Conservation (phyloP, 2,888 invertebrate genomes). For the Cephus spinipes region DNA sequence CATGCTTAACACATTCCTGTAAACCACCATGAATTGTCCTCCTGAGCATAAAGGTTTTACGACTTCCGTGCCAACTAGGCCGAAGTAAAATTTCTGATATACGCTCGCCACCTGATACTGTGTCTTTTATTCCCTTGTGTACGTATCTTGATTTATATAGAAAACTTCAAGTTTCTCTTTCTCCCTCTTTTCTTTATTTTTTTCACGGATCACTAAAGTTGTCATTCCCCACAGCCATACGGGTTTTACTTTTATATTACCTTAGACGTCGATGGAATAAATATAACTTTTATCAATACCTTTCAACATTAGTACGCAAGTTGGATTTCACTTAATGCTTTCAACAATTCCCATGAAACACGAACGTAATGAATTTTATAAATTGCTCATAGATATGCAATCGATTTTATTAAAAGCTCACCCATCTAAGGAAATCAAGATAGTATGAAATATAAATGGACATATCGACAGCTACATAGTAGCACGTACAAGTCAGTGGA, state of each 20-base stretch:
- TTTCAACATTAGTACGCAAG: not conserved
- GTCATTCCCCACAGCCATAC: not conserved
- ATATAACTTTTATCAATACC: not conserved
- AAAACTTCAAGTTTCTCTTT: not conserved
- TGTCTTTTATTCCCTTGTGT: slow-evolving; percentile 4
- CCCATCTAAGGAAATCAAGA: not conserved
- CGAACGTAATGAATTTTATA: not conserved
- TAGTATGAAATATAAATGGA: not conserved
- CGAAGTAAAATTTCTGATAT: slow-evolving; percentile 11
- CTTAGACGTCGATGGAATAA: not conserved
- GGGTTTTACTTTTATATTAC: not conserved
- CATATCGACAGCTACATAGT: not conserved
- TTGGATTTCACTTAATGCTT: not conserved
- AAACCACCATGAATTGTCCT: slow-evolving; percentile 8
- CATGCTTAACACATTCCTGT: slow-evolving; percentile 4
- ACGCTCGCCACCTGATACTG: slow-evolving; percentile 10
- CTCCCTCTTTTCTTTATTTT: not conserved
- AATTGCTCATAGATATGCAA: not conserved
- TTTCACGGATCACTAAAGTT: not conserved
- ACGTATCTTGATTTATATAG: slow-evolving; percentile 1
- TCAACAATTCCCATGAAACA: not conserved
- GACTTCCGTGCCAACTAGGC: slow-evolving; percentile 11
- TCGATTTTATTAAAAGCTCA: not conserved
- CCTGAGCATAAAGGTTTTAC: slow-evolving; percentile 10
- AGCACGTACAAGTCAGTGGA: not conserved